phyloP scores from a whole-genome alignment of 1,140 invertebrate genomes.

The Pseudomyrmex pallidus region DNA sequence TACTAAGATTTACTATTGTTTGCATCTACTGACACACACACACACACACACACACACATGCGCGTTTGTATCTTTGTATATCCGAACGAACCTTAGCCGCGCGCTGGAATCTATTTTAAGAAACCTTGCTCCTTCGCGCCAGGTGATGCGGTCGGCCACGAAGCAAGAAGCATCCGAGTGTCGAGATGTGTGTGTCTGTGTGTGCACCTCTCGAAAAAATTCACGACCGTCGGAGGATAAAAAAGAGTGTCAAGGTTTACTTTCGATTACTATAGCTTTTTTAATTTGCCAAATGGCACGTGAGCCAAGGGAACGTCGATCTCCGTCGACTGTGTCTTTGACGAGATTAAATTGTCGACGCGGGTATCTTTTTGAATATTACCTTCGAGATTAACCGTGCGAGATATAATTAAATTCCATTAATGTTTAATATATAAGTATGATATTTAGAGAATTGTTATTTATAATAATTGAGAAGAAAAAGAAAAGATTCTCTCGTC shows the following conservation, averaged over 20 bases:
- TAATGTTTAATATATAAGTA: not conserved
- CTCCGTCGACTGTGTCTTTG: constrained; percentile 12
- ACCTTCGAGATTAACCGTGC: no score
- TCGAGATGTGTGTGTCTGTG: constrained; percentile 20
- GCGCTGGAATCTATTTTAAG: constrained; percentile 81
- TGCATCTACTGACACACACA: constrained; percentile 48
- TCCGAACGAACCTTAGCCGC: constrained; percentile 70
- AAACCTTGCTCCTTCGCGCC: constrained; percentile 66
- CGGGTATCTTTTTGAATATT: not conserved
- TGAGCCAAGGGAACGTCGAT: not conserved
- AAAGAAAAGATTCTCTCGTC: constrained; percentile 23
- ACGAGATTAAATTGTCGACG: not conserved
- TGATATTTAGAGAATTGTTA: constrained; percentile 30
- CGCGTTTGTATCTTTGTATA: constrained; percentile 38
- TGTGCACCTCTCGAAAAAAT: constrained; percentile 75
- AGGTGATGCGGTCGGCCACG: constrained; percentile 75
- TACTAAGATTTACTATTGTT: not conserved
- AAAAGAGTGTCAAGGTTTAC: constrained; percentile 80
- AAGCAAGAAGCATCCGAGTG: constrained; percentile 67
- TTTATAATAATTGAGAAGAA: constrained; percentile 14
- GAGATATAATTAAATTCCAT: no score
- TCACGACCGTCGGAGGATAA: constrained; percentile 49
- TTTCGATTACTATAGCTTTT: constrained; percentile 77
- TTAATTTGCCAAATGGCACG: constrained; percentile 66
- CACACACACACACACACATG: not conserved